phyloP scores from a whole-genome alignment of 2,888 invertebrate genomes.

The Synergus itoensis region DNA sequence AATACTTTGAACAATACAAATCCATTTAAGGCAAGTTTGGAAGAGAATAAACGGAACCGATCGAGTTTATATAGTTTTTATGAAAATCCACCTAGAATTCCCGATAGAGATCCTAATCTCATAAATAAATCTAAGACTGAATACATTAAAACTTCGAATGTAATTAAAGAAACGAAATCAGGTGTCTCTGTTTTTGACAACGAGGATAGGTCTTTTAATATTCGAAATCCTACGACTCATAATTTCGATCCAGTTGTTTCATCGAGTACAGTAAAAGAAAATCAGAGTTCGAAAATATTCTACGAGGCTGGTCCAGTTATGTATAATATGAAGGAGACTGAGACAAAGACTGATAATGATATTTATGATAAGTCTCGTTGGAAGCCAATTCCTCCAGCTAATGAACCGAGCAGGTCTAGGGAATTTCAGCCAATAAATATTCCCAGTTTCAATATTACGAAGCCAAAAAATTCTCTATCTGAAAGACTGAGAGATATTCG shows the following conservation, averaged over 20 bases:
- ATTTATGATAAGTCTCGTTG: neutral
- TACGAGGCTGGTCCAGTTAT: slow-evolving; percentile 23
- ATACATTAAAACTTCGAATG: neutral
- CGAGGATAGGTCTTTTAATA: neutral
- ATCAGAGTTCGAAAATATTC: neutral
- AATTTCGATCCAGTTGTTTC: slow-evolving; percentile 7
- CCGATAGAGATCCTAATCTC: neutral
- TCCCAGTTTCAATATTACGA: slow-evolving; percentile 4
- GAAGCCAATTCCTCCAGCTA: slow-evolving; percentile 16
- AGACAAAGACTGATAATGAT: neutral
- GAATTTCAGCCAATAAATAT: neutral
- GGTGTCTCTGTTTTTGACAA: neutral
- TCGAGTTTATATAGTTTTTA: neutral
- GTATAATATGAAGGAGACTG: neutral
- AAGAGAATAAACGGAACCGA: neutral
- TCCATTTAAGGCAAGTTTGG: neutral
- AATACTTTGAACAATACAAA: neutral
- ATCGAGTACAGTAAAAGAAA: neutral
- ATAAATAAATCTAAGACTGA: neutral
- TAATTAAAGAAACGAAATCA: neutral
- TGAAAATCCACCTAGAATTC: neutral
- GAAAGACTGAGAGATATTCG: neutral
- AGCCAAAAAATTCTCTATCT: neutral
- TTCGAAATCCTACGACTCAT: neutral
- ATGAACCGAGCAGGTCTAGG: neutral